phyloP scores from a whole-genome alignment of 2,797 vertebrate species.

The Chaunax sp. region DNA sequence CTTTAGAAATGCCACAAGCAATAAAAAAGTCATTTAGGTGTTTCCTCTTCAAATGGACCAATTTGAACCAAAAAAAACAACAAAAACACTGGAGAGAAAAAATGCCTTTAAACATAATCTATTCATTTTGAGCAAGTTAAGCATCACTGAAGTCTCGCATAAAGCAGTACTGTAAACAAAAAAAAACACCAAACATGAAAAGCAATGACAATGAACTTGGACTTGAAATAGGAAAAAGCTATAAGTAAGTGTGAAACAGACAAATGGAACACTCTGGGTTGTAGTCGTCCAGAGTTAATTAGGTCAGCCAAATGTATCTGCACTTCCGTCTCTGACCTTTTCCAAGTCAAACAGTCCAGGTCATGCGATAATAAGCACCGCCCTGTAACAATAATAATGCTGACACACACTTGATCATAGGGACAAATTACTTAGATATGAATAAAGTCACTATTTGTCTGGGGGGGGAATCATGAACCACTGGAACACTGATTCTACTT shows the following conservation, averaged over 20 bases:
- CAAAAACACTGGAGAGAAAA: neutral
- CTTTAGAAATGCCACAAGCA: constrained; percentile 48
- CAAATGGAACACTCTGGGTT: neutral
- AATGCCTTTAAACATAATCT: too few relatives aligned
- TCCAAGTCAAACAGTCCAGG: constrained; percentile 34
- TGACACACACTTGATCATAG: constrained; percentile 11
- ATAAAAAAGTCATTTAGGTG: constrained; percentile 6
- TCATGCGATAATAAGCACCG: constrained; percentile 3
- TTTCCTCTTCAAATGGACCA: constrained; percentile 7
- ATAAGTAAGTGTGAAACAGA: neutral
- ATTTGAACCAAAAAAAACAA: constrained; percentile 9
- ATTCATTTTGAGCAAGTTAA: neutral
- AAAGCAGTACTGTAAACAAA: neutral
- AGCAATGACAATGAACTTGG: neutral
- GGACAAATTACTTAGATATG: neutral
- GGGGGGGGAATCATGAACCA: neutral
- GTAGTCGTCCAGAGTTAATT: neutral
- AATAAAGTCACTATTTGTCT: neutral
- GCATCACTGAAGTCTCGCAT: neutral
- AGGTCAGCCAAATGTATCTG: constrained; percentile 17
- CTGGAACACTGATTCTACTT: neutral
- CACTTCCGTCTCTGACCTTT: constrained; percentile 30
- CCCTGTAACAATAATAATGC: constrained; percentile 8
- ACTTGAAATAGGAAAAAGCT: neutral
- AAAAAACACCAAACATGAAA: too few relatives aligned